Evolutionary conservation across 1,140 invertebrate genomes (phyloP), one percentile per base, ranked within the genome.

Genomic region (Teleogryllus occipitalis): DNA sequence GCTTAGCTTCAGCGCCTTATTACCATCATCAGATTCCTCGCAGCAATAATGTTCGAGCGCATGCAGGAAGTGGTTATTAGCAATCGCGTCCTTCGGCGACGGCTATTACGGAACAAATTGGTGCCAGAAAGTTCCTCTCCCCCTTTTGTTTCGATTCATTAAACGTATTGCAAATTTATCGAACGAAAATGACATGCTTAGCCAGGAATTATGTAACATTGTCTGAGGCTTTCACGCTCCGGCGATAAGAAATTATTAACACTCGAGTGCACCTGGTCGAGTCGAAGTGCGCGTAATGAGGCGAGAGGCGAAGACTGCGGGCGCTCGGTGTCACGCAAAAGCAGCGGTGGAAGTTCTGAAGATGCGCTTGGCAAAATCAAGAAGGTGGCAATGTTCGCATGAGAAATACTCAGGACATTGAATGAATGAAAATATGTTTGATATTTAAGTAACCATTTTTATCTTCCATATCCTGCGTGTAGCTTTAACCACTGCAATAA

Each of bases 101-200:
- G 54, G 1, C 18, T 65, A 65, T 65, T 65, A 65, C 54, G 54
- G 54, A 65, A 65, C 54, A 65, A 65, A 65, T 65, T 65, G 54
- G 54, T 65, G 54, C 54, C 54, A 18, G 54, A 65, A 65, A 10
- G 54, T 18, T 65, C 10, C 54, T 18, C 18, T 18, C 54, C 54
- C 18, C 54, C 54, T 65, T 65, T 65, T 65, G 54, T 65, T 65
- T 65, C 54, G 54, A 65, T 18, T 65, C 54, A 65, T 65, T 65
- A 65, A 65, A 65, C 54, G 54, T 65, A 65, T 65, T 65, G 54
- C 54, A 65, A 65, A 65, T 65, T 65, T 65, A 65, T 65, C 54
- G 54, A 65, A 65, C 54, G 54, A 65, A 65, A 65, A 65, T 65
- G 54, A 65, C 54, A 65, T 65, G 54, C 54, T 65, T 65, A 65